phyloP scores from a whole-genome alignment of 2,888 invertebrate genomes.

The Drosophila parthenogenetica region DNA sequence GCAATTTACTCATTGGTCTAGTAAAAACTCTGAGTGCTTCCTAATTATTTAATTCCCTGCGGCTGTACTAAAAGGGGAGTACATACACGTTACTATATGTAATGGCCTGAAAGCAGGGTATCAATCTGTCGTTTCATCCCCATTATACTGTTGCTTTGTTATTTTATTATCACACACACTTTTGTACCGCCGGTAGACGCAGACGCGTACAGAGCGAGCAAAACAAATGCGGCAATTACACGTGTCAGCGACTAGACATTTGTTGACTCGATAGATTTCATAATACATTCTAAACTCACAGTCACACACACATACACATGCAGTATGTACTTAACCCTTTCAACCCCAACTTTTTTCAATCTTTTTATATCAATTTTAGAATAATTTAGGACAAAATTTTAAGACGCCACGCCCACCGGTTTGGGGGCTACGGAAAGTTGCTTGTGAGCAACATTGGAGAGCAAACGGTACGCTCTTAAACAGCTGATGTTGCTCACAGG shows the following conservation, averaged over 20 bases:
- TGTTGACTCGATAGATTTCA: constrained; percentile 14
- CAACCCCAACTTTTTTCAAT: no score
- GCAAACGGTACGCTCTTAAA: no score
- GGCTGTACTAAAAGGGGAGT: no score
- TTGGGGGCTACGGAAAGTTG: no score
- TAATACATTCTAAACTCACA: not conserved
- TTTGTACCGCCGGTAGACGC: constrained; percentile 25
- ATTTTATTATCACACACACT: constrained; percentile 11
- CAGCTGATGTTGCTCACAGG: no score
- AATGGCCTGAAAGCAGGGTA: not conserved
- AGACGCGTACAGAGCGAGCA: constrained; percentile 56
- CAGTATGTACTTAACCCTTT: constrained; percentile 3
- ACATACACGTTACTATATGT: not conserved
- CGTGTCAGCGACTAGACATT: constrained; percentile 11
- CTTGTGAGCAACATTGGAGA: no score
- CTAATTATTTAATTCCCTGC: no score
- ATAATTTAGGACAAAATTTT: no score
- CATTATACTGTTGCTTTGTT: not conserved
- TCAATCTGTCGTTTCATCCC: not conserved
- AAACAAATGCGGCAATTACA: constrained; percentile 47
- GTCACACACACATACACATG: constrained; percentile 1
- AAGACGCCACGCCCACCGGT: no score
- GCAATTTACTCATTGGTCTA: not conserved
- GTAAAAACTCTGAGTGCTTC: no score
- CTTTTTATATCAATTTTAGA: no score